Evolutionary conservation across 2,113 vertebrate species (phyloP).

Genomic region (Ictalurus furcatus): DNA sequence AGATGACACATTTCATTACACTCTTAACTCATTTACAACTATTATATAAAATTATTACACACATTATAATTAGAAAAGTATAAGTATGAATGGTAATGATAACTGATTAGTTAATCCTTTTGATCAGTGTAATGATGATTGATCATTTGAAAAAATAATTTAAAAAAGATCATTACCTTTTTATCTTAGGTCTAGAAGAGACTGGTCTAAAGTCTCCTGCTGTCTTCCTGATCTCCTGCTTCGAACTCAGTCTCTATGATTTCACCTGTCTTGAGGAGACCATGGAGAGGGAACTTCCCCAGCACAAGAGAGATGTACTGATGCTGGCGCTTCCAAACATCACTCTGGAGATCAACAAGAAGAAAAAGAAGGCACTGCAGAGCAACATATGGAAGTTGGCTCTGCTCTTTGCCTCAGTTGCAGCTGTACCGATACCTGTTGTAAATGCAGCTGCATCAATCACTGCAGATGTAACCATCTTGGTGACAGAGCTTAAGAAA

Average conservation of each 20-base stretch:
- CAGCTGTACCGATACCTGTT: constrained; percentile 64
- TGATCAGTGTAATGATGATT: not conserved
- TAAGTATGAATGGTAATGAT: not conserved
- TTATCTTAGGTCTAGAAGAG: constrained; percentile 42
- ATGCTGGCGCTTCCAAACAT: constrained; percentile 62
- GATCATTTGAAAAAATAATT: not conserved
- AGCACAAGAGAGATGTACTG: constrained; percentile 54
- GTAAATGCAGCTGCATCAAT: constrained; percentile 52
- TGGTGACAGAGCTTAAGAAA: constrained; percentile 55
- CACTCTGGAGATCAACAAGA: constrained; percentile 61
- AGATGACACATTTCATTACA: not conserved
- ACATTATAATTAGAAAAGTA: not conserved
- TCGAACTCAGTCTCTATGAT: constrained; percentile 50
- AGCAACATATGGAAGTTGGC: constrained; percentile 65
- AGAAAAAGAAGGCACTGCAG: constrained; percentile 65
- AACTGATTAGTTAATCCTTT: not conserved
- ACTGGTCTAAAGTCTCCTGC: constrained; percentile 46
- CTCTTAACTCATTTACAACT: not conserved
- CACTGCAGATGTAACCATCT: constrained; percentile 60
- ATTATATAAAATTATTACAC: not conserved
- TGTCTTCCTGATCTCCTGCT: constrained; percentile 59
- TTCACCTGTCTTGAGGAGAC: constrained; percentile 50
- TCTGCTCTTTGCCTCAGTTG: constrained; percentile 58
- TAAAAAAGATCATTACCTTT: not conserved
- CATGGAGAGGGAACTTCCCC: constrained; percentile 58